Conservation (phyloP, 2,113 vertebrate species). For the Podiceps cristatus region DNA sequence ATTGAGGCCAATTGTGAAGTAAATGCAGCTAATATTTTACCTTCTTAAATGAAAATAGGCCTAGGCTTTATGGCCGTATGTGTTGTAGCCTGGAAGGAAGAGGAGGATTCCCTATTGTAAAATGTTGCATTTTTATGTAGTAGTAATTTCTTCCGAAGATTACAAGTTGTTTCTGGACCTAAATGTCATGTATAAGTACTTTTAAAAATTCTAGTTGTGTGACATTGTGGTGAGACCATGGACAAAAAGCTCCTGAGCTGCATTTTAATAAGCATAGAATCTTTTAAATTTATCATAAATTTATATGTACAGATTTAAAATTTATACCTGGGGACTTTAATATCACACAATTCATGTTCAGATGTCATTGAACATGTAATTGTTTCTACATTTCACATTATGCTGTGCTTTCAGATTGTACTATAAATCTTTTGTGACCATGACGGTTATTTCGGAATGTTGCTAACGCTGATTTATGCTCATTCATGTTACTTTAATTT, state of each 20-base stretch:
- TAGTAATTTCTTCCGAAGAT: slow-evolving; percentile 68
- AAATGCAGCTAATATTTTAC: slow-evolving; percentile 40
- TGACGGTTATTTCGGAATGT: slow-evolving; percentile 73
- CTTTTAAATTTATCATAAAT: slow-evolving; percentile 80
- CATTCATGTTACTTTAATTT: slow-evolving; percentile 80
- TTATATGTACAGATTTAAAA: slow-evolving; percentile 80
- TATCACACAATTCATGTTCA: slow-evolving; percentile 77
- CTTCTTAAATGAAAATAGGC: slow-evolving; percentile 37
- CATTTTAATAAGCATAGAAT: slow-evolving; percentile 75
- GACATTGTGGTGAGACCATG: slow-evolving; percentile 67
- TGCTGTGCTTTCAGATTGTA: slow-evolving; percentile 75
- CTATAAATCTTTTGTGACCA: slow-evolving; percentile 78
- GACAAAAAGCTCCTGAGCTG: slow-evolving; percentile 63
- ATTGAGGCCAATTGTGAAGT: not conserved
- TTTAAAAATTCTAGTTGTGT: slow-evolving; percentile 66
- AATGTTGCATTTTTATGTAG: slow-evolving; percentile 60
- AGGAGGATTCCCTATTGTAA: slow-evolving; percentile 36
- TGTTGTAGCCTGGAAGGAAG: slow-evolving; percentile 14
- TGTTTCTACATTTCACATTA: slow-evolving; percentile 83
- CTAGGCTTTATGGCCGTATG: slow-evolving; percentile 15
- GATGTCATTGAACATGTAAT: slow-evolving; percentile 79
- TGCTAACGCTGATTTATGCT: slow-evolving; percentile 78
- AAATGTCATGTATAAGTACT: slow-evolving; percentile 66
- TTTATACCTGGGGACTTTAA: slow-evolving; percentile 78
- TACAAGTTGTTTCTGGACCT: slow-evolving; percentile 70